Evolutionary conservation across 2,113 vertebrate species (phyloP).

Genomic region (Herpetotheres cachinnans): DNA sequence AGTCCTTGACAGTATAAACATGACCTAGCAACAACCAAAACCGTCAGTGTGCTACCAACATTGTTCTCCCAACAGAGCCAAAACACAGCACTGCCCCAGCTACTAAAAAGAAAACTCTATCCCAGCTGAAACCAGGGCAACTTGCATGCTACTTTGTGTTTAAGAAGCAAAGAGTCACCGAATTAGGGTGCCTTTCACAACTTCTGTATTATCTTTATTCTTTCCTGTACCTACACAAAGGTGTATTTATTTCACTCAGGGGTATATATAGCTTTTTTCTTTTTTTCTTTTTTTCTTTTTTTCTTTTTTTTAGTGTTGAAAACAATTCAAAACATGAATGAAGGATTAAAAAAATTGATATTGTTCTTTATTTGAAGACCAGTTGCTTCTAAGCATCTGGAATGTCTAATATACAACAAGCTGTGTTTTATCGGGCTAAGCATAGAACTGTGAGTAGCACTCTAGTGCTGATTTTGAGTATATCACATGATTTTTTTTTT

Average conservation of each 20-base stretch:
- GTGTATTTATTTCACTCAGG: background rate
- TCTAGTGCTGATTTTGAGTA: background rate
- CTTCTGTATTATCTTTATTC: background rate
- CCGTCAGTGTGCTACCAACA: no score
- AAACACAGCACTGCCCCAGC: no score
- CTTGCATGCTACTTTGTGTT: background rate
- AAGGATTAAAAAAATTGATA: background rate
- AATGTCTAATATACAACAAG: background rate
- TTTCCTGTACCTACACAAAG: background rate
- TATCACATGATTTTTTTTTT: background rate
- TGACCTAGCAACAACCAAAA: no score
- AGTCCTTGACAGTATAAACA: no score
- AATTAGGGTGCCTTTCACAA: background rate
- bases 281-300: no score
- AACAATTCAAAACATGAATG: background rate
- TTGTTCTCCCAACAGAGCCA: no score
- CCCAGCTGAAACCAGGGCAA: no score
- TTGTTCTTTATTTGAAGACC: background rate
- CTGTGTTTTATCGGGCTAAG: background rate
- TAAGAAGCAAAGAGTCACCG: background rate
- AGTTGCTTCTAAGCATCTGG: background rate
- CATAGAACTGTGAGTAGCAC: background rate
- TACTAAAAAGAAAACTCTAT: no score
- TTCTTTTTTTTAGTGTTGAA: background rate
- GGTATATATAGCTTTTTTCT: fast-evolving